Evolutionary conservation across 2,888 invertebrate species (phyloP), one percentile per base, ranked within the genome.

Genomic region (Archaeoteleia sp.): DNA sequence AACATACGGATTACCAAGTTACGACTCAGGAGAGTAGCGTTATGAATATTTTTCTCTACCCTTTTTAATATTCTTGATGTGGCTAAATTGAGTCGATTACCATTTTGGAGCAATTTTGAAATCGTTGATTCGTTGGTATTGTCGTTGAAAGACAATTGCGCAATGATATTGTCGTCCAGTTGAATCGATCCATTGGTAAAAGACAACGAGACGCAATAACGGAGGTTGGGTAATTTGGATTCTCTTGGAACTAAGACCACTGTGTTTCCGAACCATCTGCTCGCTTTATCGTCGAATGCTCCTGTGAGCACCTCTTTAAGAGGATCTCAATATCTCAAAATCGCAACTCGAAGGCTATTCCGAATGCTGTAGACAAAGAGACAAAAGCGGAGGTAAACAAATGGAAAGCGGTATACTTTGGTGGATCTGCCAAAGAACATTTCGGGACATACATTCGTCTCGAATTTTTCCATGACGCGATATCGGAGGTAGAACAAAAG

Each of bases 271-370:
- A 39, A 13, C 42, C 62, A 54, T 49, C 46, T 42, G 43, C 10
- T 37, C 23, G 39, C 20, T 61, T 32, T 51, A 45, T 35, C 29
- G 39, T 12, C 13, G 43, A 35, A 39, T 14, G 30, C 40, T 27
- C 37, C 20, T 5, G 20, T 20, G 20, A 20, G 20, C 20, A 20
- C 20, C 20, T 20, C 20, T 32, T 39, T 29, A 6, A 48, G 35
- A 30, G 48, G 29, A 43, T 63, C 43, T 48, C 46, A 45, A 45
- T 49, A 62, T 54, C 62, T 46, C 30, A 40, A 48, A 42, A 60
- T 45, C 37, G 60, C 35, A 25, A 51, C 15, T 43, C 13, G 9
- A 13, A 29, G 30, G 54, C 62, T 32, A 39, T 40, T 17, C 25
- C 37, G 45, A 48, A 48, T 62, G 48, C 46, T 62, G 23, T 35